These are phyloP conservation scores for Standfussiana lucernea DNA, from an alignment of 2,888 invertebrate species.

Conservation along the genomic window DNA sequence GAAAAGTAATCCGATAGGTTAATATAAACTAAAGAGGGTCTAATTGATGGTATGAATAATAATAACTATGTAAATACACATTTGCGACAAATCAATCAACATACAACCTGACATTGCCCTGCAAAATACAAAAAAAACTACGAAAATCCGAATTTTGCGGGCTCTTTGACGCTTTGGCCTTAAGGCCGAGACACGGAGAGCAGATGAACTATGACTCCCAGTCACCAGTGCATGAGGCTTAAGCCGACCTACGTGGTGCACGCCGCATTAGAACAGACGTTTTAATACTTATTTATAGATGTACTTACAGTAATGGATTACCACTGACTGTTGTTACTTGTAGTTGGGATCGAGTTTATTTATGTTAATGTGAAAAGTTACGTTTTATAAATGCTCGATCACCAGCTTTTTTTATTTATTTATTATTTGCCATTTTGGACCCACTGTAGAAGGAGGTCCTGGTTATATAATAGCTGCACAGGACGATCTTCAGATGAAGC, in stretches of 20 bases:
- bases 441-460: too few species aligned
- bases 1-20: not conserved
- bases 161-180: not conserved
- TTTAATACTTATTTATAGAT: constrained; percentile 66
- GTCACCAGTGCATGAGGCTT: constrained; percentile 51
- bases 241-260: constrained; percentile 53
- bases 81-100: not conserved
- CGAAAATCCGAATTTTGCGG: not conserved
- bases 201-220: constrained; percentile 71
- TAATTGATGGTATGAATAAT: not conserved
- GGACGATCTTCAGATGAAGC: too few species aligned
- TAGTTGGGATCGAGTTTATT: constrained; percentile 22
- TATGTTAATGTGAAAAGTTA: constrained; percentile 3
- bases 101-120: not conserved
- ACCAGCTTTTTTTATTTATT: too few species aligned
- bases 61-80: not conserved
- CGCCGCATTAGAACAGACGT: constrained; percentile 57
- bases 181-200: constrained; percentile 43
- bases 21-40: not conserved
- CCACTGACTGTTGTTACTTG: constrained; percentile 15
- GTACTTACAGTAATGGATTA: constrained; percentile 39
- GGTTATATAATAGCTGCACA: too few species aligned
- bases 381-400: too few species aligned
- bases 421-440: too few species aligned
- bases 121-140: not conserved